phyloP scores from a whole-genome alignment of 2,888 invertebrate genomes.

The Calameuta idolon region DNA sequence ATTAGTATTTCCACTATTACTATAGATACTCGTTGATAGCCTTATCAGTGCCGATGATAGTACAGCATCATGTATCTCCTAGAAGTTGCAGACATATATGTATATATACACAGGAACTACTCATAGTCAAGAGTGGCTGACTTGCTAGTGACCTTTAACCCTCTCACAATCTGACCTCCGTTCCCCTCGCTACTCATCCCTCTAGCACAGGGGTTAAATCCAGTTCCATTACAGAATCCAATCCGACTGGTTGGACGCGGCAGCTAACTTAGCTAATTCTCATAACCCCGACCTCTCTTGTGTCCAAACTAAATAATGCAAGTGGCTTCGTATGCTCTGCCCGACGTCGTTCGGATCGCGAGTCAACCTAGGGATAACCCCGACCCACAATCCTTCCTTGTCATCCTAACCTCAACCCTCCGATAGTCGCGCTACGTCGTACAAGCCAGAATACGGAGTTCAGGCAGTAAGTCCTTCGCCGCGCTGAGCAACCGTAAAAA shows the following conservation, averaged over 20 bases:
- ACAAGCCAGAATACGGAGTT: conserved; percentile 36
- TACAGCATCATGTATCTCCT: not conserved
- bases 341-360: not conserved
- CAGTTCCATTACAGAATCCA: conserved; percentile 49
- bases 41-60: not conserved
- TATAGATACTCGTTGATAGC: not conserved
- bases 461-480: conserved; percentile 46
- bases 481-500: conserved; percentile 57
- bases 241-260: conserved; percentile 49
- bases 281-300: conserved; percentile 30
- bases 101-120: not conserved
- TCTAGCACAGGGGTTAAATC: conserved; percentile 44
- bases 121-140: not conserved
- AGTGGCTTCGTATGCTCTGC: not conserved
- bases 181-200: not conserved
- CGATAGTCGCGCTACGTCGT: conserved; percentile 18
- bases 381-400: conserved; percentile 1
- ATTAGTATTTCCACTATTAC: not conserved
- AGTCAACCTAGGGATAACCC: not conserved
- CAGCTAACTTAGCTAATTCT: conserved; percentile 52
- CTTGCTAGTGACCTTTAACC: not conserved
- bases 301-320: conserved; percentile 19
- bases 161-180: conserved; percentile 4
- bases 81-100: not conserved
- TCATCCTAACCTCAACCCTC: conserved; percentile 12